phyloP scores from a whole-genome alignment of 1,140 invertebrate genomes.

The Antheraea pernyi region DNA sequence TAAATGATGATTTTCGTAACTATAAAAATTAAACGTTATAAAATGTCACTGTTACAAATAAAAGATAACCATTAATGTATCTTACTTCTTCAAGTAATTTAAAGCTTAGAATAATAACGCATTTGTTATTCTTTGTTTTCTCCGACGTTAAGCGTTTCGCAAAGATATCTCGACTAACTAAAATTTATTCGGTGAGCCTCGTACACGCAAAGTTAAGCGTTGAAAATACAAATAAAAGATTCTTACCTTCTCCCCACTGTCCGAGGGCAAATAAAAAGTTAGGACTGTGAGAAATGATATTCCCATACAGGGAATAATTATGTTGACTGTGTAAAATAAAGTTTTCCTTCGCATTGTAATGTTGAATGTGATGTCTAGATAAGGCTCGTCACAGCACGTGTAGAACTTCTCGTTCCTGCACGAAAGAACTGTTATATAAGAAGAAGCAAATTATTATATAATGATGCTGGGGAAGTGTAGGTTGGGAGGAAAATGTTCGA shows the following conservation, averaged over 20 bases:
- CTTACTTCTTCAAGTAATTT: background rate
- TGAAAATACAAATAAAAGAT: background rate
- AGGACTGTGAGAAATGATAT: slow-evolving; percentile 99
- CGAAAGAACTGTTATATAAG: slow-evolving; percentile 14
- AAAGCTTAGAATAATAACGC: background rate
- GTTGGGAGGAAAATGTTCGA: too few species aligned
- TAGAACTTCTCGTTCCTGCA: slow-evolving; percentile 96
- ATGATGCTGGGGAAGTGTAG: too few species aligned
- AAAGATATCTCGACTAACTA: background rate
- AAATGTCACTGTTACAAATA: too few species aligned
- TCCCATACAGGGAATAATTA: slow-evolving; percentile 98
- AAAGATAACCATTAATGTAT: too few species aligned
- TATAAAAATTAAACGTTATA: too few species aligned
- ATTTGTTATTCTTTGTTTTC: background rate
- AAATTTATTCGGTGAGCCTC: background rate
- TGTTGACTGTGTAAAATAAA: slow-evolving; percentile 98
- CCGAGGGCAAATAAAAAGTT: slow-evolving; percentile 99
- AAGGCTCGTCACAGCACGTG: slow-evolving; percentile 97
- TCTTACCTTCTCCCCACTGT: slow-evolving; percentile 98
- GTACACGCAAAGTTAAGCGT: background rate
- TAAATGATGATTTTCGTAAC: too few species aligned
- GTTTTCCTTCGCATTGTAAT: slow-evolving; percentile 98
- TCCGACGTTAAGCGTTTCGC: background rate
- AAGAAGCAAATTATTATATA: too few species aligned
- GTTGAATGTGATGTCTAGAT: slow-evolving; percentile 99